phyloP scores from a whole-genome alignment of 1,140 invertebrate species.

The Metopolophium dirhodum region DNA sequence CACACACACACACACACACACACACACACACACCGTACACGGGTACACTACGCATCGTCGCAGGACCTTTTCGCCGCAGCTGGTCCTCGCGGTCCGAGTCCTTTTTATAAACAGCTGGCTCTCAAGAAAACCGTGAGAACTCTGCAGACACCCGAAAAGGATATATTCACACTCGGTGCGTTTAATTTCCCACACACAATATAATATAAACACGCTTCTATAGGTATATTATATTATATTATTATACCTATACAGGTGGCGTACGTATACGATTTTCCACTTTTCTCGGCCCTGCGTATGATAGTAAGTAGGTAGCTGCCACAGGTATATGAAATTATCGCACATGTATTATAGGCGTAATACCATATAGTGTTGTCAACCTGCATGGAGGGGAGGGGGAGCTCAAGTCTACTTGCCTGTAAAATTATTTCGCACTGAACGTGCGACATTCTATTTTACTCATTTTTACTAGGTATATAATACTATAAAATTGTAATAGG shows the following conservation, averaged over 20 bases:
- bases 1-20: not conserved
- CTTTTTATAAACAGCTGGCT: constrained; percentile 47
- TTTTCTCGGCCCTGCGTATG: not conserved
- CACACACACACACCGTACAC: not conserved
- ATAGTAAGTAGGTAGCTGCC: not conserved
- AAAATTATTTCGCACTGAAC: not conserved
- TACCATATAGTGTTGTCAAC: not conserved
- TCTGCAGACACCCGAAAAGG: not conserved
- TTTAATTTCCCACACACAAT: constrained; percentile 18
- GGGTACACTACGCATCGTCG: not conserved
- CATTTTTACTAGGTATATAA: too few species aligned
- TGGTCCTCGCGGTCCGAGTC: constrained; percentile 46
- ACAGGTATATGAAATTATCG: not conserved
- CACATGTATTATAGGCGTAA: not conserved
- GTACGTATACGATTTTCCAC: not conserved
- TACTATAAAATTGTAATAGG: too few species aligned
- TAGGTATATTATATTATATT: not conserved
- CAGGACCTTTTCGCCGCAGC: constrained; percentile 39
- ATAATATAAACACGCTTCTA: not conserved
- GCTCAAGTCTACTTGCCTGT: not conserved
- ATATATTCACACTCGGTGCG: constrained; percentile 19
- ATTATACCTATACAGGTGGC: not conserved
- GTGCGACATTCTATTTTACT: not conserved
- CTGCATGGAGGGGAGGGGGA: not conserved
- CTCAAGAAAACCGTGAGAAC: constrained; percentile 50